A percentile compares a stretch with the other conserved stretches of the same genome.
Evolutionary conservation across 1,140 invertebrate species (phyloP).

Genomic region (Rhynchophorus ferrugineus): DNA sequence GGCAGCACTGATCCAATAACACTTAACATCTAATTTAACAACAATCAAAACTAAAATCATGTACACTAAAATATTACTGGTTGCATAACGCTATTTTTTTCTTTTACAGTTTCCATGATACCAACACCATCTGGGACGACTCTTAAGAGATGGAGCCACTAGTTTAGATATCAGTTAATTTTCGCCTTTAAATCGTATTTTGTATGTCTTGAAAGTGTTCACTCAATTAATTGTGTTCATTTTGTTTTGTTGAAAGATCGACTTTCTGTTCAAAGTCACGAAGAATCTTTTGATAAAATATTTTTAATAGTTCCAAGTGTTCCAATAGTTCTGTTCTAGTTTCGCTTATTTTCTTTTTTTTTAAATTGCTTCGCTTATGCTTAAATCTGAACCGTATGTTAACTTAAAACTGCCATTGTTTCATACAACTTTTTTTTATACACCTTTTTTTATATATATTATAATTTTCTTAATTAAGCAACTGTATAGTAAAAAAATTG

Average conservation of each 20-base stretch:
- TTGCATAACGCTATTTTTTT: too few relatives aligned
- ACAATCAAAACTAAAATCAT: too few relatives aligned
- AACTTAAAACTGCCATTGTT: conserved; percentile 34
- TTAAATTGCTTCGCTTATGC: conserved; percentile 17
- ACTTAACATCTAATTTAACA: too few relatives aligned
- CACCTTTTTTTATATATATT: conserved; percentile 28
- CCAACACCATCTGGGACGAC: conserved; percentile 21
- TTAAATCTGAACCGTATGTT: conserved; percentile 21
- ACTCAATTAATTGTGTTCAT: conserved; percentile 33
- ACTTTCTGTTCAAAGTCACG: neutral
- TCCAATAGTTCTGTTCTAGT: conserved; percentile 20
- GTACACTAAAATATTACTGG: too few relatives aligned
- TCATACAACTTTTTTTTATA: conserved; percentile 28
- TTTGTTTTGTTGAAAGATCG: conserved; percentile 13
- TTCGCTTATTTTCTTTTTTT: conserved; percentile 18
- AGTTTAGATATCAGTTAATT: conserved; percentile 3
- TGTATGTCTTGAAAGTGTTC: conserved; percentile 26
- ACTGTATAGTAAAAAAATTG: conserved; percentile 26
- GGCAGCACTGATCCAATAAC: too few relatives aligned
- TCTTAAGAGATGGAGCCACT: conserved; percentile 21
- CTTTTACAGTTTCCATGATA: conserved; percentile 25
- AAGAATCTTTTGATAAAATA: conserved; percentile 6
- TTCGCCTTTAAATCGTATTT: conserved; percentile 1
- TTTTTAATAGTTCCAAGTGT: conserved; percentile 10
- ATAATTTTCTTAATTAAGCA: conserved; percentile 27